Evolutionary conservation across 1,140 invertebrate genomes (phyloP).

Genomic region (Drosophila busckii): DNA sequence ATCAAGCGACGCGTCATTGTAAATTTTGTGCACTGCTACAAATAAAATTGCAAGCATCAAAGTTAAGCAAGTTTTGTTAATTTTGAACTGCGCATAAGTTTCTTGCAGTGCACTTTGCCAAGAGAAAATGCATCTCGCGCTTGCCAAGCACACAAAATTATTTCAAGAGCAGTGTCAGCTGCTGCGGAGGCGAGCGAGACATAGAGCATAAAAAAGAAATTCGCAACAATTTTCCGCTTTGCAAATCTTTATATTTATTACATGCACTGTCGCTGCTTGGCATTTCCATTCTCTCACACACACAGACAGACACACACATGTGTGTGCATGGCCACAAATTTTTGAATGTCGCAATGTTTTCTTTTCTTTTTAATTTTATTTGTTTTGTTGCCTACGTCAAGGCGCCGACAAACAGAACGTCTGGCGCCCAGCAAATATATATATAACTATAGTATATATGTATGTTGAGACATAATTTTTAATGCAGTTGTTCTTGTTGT

Average conservation of each 20-base stretch:
- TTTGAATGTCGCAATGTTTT: too few species aligned
- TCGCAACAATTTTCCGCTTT: slow-evolving; percentile 45
- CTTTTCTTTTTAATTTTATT: not conserved
- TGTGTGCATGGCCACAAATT: too few species aligned
- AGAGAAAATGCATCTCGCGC: too few species aligned
- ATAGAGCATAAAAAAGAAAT: slow-evolving; percentile 19
- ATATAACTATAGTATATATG: too few species aligned
- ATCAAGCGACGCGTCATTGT: slow-evolving; percentile 21
- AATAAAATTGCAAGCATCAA: not conserved
- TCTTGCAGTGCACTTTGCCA: too few species aligned
- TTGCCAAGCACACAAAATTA: too few species aligned
- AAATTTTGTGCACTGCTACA: slow-evolving; percentile 7
- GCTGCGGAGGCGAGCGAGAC: too few species aligned
- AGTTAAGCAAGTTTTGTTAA: not conserved
- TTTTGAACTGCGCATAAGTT: too few species aligned
- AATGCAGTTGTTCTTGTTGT: too few species aligned
- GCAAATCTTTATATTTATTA: slow-evolving; percentile 53
- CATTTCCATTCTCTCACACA: slow-evolving; percentile 29
- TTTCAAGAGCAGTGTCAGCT: too few species aligned
- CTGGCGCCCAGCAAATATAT: too few species aligned
- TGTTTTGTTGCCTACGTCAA: slow-evolving; percentile 12
- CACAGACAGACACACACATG: slow-evolving; percentile 13
- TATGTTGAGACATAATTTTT: too few species aligned
- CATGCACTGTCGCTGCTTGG: slow-evolving; percentile 23
- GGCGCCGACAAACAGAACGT: slow-evolving; percentile 9